These are phyloP conservation scores for Alcis repandata DNA, from an alignment of 2,888 invertebrate genomes.

Conservation along the genomic window DNA sequence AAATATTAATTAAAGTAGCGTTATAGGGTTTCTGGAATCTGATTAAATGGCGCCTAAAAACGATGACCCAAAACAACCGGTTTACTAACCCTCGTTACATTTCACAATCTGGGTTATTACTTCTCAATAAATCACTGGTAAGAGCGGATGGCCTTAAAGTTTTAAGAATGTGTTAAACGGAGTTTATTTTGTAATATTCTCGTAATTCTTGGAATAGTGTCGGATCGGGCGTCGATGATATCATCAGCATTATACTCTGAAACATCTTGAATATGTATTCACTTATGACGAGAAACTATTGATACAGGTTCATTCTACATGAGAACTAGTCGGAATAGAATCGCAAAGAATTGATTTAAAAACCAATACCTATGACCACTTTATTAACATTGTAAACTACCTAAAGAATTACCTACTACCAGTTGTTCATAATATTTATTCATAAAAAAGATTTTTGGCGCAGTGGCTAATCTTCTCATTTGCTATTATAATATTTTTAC, in stretches of 20 bases:
- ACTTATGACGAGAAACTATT: neutral
- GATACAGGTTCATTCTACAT: no score
- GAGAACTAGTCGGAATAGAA: no score
- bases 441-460: no score
- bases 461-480: no score
- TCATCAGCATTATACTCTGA: constrained; percentile 49
- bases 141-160: constrained; percentile 32
- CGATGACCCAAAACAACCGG: constrained; percentile 5
- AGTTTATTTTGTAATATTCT: constrained; percentile 33
- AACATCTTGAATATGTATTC: constrained; percentile 8
- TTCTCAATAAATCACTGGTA: constrained; percentile 29
- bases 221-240: constrained; percentile 54
- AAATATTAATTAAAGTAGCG: no score
- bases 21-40: neutral
- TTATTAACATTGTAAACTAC: no score
- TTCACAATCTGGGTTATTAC: constrained; percentile 7
- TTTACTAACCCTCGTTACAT: neutral
- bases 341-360: no score
- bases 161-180: constrained; percentile 41
- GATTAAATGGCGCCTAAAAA: neutral
- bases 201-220: constrained; percentile 52
- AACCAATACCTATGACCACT: no score
- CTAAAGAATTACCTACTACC: no score
- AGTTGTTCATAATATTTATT: no score
- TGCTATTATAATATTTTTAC: no score